Conservation (phyloP, 2,888 invertebrate species). For the Aspidapion aeneum region DNA sequence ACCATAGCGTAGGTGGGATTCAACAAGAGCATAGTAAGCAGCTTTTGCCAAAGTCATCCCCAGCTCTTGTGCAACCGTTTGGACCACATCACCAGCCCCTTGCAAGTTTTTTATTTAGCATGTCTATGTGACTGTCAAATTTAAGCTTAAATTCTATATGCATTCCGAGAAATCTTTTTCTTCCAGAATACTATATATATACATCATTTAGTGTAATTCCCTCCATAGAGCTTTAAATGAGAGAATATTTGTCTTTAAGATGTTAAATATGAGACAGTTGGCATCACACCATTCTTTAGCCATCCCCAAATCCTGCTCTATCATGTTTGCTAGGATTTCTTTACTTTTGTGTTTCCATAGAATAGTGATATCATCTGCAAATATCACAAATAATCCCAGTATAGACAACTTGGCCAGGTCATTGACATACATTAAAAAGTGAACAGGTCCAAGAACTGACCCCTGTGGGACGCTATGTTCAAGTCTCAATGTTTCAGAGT, state of each 20-base stretch:
- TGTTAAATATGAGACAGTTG: neutral
- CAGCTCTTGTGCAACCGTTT: neutral
- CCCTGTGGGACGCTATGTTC: neutral
- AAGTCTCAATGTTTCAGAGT: neutral
- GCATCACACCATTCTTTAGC: neutral
- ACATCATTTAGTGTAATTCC: no score
- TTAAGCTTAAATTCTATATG: neutral
- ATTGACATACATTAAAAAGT: neutral
- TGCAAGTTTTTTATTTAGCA: neutral
- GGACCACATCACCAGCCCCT: neutral
- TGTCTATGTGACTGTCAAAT: neutral
- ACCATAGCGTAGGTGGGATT: neutral
- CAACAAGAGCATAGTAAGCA: neutral
- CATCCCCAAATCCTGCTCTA: neutral
- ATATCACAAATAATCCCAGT: neutral
- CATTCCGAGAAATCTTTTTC: neutral
- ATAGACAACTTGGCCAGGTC: neutral
- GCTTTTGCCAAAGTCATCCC: neutral
- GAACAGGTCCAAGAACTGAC: neutral
- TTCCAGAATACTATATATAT: no score
- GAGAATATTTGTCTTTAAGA: neutral
- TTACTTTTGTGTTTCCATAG: neutral
- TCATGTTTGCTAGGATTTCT: neutral
- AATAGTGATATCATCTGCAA: neutral
- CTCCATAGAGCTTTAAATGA: no score